phyloP scores from a whole-genome alignment of 1,140 invertebrate species.

The Sitophilus oryzae region DNA sequence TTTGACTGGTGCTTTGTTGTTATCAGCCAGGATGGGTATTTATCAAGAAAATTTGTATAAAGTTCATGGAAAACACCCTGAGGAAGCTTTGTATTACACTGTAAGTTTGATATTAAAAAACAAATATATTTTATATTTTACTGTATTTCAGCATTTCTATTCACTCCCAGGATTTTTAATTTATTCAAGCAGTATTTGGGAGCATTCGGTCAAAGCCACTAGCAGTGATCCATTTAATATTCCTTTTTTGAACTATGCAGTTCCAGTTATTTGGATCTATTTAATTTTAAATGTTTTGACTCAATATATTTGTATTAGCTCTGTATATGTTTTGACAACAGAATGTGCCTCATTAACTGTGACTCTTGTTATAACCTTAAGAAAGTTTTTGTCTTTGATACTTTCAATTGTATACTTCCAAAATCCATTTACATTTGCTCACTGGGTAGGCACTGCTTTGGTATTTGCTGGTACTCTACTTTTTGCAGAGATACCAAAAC shows the following conservation, averaged over 20 bases:
- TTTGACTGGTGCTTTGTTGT: constrained; percentile 81
- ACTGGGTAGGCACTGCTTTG: constrained; percentile 87
- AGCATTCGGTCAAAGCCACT: constrained; percentile 59
- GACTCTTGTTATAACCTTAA: constrained; percentile 88
- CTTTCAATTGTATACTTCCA: constrained; percentile 95
- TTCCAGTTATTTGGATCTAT: constrained; percentile 75
- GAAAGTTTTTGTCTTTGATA: constrained; percentile 92
- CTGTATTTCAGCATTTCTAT: constrained; percentile 65
- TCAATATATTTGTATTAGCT: constrained; percentile 93
- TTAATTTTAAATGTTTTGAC: constrained; percentile 82
- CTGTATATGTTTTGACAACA: constrained; percentile 89
- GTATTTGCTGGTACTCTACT: constrained; percentile 92
- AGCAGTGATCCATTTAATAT: constrained; percentile 50
- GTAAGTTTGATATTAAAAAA: constrained; percentile 42
- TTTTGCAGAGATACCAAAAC: constrained; percentile 69
- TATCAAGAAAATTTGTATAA: constrained; percentile 89
- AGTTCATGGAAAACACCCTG: constrained; percentile 87
- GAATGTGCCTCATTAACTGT: constrained; percentile 92
- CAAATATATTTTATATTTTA: constrained; percentile 9
- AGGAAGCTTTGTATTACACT: constrained; percentile 92
- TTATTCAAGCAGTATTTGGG: constrained; percentile 65
- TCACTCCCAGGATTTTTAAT: constrained; percentile 81
- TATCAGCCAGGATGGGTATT: constrained; percentile 94
- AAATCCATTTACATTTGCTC: constrained; percentile 86
- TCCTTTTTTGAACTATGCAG: constrained; percentile 45